These are phyloP conservation scores for Trematocara marginatum DNA, from an alignment of 2,113 vertebrate genomes.

Conservation along the genomic window DNA sequence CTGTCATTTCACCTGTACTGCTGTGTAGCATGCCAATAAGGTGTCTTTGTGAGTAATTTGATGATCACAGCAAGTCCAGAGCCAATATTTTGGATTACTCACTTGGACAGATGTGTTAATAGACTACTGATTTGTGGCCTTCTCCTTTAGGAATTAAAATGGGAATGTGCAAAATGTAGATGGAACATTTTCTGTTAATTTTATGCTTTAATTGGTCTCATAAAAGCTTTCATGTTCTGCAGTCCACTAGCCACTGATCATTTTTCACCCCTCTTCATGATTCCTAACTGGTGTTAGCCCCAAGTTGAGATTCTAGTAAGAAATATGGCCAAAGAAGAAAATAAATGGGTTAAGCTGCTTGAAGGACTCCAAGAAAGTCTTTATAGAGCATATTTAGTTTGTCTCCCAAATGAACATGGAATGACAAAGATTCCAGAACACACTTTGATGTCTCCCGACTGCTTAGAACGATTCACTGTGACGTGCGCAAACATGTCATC, in stretches of 20 bases:
- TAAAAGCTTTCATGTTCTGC: conserved; percentile 13
- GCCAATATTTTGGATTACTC: background rate
- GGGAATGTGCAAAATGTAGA: background rate
- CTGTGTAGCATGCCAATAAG: conserved; percentile 27
- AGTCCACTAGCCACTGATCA: background rate
- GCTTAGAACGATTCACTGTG: background rate
- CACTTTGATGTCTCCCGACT: conserved; percentile 15
- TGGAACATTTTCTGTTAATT: background rate
- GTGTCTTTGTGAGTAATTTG: background rate
- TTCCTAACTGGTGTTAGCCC: conserved; percentile 12
- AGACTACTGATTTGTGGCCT: background rate
- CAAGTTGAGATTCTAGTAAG: conserved; percentile 4
- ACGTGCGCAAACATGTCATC: conserved; percentile 3
- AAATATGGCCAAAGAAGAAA: background rate
- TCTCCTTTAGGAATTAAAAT: background rate
- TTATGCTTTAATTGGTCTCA: background rate
- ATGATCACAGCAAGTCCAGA: background rate
- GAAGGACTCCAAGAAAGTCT: conserved; percentile 8
- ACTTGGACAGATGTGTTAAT: background rate
- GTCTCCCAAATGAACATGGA: conserved; percentile 13
- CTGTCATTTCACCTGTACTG: conserved; percentile 18
- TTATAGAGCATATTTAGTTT: conserved; percentile 8
- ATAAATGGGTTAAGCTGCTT: background rate
- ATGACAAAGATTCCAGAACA: conserved; percentile 4
- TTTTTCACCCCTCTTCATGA: background rate